Percentiles rank a stretch among this genome's conserved stretches.
These are phyloP conservation scores for Cheilosia vernalis DNA, from an alignment of 2,888 invertebrate genomes.

Conservation along the genomic window DNA sequence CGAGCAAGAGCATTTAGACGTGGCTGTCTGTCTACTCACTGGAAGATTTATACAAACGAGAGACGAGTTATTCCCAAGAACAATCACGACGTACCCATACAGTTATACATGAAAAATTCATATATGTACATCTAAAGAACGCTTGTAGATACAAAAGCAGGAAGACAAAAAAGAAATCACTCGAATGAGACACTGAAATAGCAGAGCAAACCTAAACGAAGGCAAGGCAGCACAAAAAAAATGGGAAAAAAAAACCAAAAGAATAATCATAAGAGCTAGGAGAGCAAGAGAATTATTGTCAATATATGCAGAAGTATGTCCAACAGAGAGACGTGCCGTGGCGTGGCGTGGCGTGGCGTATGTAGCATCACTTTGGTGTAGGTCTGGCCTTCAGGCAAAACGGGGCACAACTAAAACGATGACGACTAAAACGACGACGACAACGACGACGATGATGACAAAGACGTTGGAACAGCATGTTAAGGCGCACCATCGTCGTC, in stretches of 20 bases:
- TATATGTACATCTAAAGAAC: slow-evolving; percentile 22
- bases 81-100: slow-evolving; percentile 44
- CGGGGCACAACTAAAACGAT: slow-evolving; percentile 36
- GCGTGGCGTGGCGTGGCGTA: slow-evolving; percentile 24
- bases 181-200: slow-evolving; percentile 59
- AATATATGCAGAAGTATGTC: slow-evolving; percentile 72
- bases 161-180: slow-evolving; percentile 42
- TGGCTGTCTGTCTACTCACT: slow-evolving; percentile 34
- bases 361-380: slow-evolving; percentile 60
- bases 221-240: slow-evolving; percentile 6
- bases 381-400: slow-evolving; percentile 63
- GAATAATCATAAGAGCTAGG: slow-evolving; percentile 49
- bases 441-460: slow-evolving; percentile 48
- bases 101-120: slow-evolving; percentile 19
- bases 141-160: slow-evolving; percentile 38
- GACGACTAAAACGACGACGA: slow-evolving; percentile 29
- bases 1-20: slow-evolving; percentile 48
- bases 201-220: slow-evolving; percentile 52
- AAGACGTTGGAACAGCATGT: slow-evolving; percentile 55
- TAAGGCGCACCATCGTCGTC: slow-evolving; percentile 32
- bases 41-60: slow-evolving; percentile 55
- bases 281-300: slow-evolving; percentile 62
- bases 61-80: slow-evolving; percentile 61
- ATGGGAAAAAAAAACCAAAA: slow-evolving; percentile 6
- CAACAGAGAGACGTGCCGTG: slow-evolving; percentile 18